Evolutionary conservation across 2,888 invertebrate species (phyloP).

Genomic region (Listrodromus nycthemerus): DNA sequence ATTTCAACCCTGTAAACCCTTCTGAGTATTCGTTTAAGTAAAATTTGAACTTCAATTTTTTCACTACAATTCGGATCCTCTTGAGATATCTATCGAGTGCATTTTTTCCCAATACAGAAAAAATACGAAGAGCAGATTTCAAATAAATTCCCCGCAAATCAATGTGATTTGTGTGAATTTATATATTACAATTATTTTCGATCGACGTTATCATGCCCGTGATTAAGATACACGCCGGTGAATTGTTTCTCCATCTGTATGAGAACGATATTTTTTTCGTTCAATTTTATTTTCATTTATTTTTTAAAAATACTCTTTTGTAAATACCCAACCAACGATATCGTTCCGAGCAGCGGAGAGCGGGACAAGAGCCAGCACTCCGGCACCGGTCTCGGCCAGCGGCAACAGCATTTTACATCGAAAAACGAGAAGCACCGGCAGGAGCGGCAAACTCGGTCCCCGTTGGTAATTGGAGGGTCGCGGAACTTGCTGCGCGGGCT

Average conservation of each 20-base stretch:
- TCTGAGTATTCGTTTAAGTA: not conserved
- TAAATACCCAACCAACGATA: conserved; percentile 51
- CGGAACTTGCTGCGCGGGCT: conserved; percentile 77
- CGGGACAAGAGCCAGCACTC: conserved; percentile 73
- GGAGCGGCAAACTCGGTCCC: conserved; percentile 73
- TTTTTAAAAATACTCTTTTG: conserved; percentile 28
- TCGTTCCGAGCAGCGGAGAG: not conserved
- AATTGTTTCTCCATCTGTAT: conserved; percentile 22
- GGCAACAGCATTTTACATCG: conserved; percentile 77
- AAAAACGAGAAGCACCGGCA: conserved; percentile 75
- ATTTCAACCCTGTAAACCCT: not conserved
- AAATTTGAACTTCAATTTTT: too few relatives aligned
- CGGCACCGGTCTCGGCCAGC: conserved; percentile 75
- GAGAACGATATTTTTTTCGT: conserved; percentile 26
- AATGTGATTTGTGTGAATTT: conserved; percentile 22
- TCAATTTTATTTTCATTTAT: conserved; percentile 7
- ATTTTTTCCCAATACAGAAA: not conserved
- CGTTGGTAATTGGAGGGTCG: conserved; percentile 82
- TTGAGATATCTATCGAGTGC: not conserved
- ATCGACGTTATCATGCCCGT: conserved; percentile 15
- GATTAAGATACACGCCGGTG: conserved; percentile 20
- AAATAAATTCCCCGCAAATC: not conserved
- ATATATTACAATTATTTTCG: conserved; percentile 26
- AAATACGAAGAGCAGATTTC: not conserved
- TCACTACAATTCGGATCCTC: not conserved